phyloP scores from a whole-genome alignment of 2,888 invertebrate genomes.

The Anoncus sp. region DNA sequence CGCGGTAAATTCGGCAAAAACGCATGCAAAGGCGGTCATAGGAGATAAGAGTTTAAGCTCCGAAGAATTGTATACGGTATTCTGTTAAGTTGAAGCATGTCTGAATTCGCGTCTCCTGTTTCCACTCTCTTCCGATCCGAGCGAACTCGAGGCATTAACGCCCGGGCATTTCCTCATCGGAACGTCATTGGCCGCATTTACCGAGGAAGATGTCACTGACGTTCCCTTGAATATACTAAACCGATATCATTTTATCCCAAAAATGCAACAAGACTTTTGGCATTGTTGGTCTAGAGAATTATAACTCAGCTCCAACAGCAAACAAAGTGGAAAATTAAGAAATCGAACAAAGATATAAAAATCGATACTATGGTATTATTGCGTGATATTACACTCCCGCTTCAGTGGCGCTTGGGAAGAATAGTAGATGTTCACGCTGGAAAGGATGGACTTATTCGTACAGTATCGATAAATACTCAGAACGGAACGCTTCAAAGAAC shows the following conservation, averaged over 20 bases:
- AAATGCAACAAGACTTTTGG: conserved; percentile 64
- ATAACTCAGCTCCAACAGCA: conserved; percentile 37
- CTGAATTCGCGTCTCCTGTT: conserved; percentile 62
- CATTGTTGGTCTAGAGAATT: conserved; percentile 56
- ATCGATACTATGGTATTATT: conserved; percentile 8
- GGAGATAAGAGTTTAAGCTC: conserved; percentile 65
- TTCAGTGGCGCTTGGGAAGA: conserved; percentile 38
- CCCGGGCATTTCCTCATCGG: conserved; percentile 71
- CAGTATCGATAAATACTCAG: conserved; percentile 24
- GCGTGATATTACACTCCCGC: conserved; percentile 31
- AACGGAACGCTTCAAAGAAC: conserved; percentile 16
- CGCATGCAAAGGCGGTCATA: conserved; percentile 66
- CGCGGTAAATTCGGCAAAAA: conserved; percentile 73
- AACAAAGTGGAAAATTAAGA: conserved; percentile 27
- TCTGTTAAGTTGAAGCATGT: conserved; percentile 61
- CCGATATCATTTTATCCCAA: conserved; percentile 57
- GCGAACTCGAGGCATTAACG: conserved; percentile 62
- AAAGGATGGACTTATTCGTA: conserved; percentile 42
- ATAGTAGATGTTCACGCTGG: conserved; percentile 16
- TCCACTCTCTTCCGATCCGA: conserved; percentile 62
- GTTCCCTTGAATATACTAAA: conserved; percentile 54
- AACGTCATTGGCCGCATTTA: conserved; percentile 56
- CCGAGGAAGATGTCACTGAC: conserved; percentile 57
- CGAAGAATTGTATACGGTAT: conserved; percentile 69
- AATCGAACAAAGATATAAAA: conserved; percentile 24